phyloP scores from a whole-genome alignment of 2,888 invertebrate genomes.

The Ophion ellenae region DNA sequence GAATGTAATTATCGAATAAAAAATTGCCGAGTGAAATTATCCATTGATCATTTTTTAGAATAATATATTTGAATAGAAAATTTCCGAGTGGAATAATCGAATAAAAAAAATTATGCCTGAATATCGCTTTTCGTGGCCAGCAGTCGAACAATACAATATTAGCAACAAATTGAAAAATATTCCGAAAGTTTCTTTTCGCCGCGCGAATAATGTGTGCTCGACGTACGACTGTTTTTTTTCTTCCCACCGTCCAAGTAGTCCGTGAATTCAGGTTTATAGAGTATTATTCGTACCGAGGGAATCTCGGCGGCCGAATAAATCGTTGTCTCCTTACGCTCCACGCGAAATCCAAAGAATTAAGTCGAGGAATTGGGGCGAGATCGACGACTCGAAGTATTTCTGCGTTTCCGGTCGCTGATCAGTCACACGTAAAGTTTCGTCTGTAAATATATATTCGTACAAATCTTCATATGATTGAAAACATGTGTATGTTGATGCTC shows the following conservation, averaged over 20 bases:
- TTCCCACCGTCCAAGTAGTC: slow-evolving; percentile 10
- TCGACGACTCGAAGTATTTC: slow-evolving; percentile 46
- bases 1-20: no score
- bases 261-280: slow-evolving; percentile 37
- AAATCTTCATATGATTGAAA: not conserved
- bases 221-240: not conserved
- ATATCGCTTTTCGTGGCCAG: no score
- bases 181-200: not conserved
- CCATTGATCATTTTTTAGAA: no score
- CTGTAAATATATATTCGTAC: not conserved
- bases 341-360: not conserved
- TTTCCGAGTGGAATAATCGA: no score
- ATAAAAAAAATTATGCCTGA: not conserved
- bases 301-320: slow-evolving; percentile 22
- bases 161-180: no score
- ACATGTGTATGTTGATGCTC: not conserved
- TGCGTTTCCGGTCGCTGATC: slow-evolving; percentile 54
- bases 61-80: no score
- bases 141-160: no score
- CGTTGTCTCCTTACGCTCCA: not conserved
- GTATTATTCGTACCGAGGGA: slow-evolving; percentile 17
- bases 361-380: slow-evolving; percentile 47
- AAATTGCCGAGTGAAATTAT: no score
- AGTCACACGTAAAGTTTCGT: slow-evolving; percentile 33
- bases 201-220: not conserved